Evolutionary conservation across 2,797 vertebrate genomes (phyloP).

Genomic region (Iguana delicatissima): DNA sequence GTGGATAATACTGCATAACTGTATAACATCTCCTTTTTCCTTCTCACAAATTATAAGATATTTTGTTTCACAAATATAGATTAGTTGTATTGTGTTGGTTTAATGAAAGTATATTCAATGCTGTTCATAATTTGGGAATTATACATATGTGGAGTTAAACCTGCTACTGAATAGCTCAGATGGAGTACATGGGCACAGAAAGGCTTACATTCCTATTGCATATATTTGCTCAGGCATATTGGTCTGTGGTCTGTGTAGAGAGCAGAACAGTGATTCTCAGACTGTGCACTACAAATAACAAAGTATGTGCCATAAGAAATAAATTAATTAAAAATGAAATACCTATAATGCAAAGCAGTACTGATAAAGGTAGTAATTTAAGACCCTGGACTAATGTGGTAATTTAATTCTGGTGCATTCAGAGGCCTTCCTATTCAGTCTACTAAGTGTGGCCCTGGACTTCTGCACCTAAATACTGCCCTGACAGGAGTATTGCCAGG

Average conservation of each 20-base stretch:
- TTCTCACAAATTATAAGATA: too few relatives aligned
- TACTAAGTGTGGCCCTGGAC: background rate
- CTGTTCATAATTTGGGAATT: background rate
- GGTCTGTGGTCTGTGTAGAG: background rate
- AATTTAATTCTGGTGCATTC: background rate
- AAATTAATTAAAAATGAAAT: background rate
- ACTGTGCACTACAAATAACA: background rate
- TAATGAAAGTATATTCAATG: background rate
- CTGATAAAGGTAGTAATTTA: too few relatives aligned
- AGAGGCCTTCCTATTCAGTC: background rate
- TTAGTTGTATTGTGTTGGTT: background rate
- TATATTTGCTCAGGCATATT: background rate
- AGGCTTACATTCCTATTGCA: background rate
- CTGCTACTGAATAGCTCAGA: background rate
- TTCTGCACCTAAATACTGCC: background rate
- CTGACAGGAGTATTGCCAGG: background rate
- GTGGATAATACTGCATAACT: background rate
- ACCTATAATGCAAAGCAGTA: background rate
- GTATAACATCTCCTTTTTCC: too few relatives aligned
- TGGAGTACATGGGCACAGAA: background rate
- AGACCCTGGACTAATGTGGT: too few relatives aligned
- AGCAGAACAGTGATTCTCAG: background rate
- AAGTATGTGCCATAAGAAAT: background rate
- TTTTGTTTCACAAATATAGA: background rate
- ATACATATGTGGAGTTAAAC: background rate